Base-by-base conservation (phyloP, 2,888 invertebrate genomes). In the Anodontia alba region DNA sequence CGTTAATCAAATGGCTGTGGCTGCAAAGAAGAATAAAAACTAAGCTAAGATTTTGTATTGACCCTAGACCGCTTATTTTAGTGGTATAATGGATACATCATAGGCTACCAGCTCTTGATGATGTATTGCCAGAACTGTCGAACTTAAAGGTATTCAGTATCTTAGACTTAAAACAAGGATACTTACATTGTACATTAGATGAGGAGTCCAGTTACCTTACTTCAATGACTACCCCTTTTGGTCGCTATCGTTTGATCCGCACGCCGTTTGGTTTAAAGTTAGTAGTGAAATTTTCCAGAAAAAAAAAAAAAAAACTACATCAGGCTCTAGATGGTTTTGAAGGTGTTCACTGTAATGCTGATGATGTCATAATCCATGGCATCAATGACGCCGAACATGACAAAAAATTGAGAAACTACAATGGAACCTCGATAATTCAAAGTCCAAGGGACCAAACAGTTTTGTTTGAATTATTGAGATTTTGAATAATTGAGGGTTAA, bases 171-270 rank as follows among this genome's bases (percentile, higher is more conserved):
- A 76, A 76, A 42, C 72, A 81, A 49, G 86, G 86, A 17, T 88
- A 78, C 38, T 86, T 80, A 82, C 86, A 87, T 20, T 70, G 84
- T 17, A 62, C 74, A 42, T 67, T 89, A 0, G 83, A 88, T 57
- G 77, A 88, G 8, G 73, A 77, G 62, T 81, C 77, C 20, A 82
- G 81, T 12, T 69, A 54, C 38, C 73, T 88, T 23, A 88, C 87
- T n/a, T 88, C 87, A 7, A 88, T 88, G 66, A 70, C 75, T 31
- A 87, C 86, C 3, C 87, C 84, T 15, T 86, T 73, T 75, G 87
- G 87, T 42, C 15, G 87, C n/a, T 86, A 83, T 57, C 31, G 86
- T 23, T 88, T 87, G 86, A 46, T 77, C 10, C 36, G 84, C 3
- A 69, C 89, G 74, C 88, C 88, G 2, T 87, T 89, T 76, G 88